Conservation (phyloP, 1,140 invertebrate genomes). For the Bacillus rossius region DNA sequence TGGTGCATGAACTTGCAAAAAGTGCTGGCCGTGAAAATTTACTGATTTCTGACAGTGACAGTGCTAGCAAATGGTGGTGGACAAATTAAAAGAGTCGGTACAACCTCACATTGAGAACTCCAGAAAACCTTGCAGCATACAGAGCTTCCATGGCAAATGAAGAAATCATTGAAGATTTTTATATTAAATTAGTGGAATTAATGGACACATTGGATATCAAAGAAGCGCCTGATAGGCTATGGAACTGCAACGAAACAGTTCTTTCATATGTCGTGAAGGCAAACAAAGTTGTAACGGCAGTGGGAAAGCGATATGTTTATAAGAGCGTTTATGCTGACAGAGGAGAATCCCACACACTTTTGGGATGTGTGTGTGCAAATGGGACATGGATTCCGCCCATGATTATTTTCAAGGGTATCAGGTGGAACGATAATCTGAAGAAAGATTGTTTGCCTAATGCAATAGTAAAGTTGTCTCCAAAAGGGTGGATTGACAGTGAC, state of each 20-base stretch:
- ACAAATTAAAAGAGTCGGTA: background rate
- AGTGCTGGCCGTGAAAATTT: no score
- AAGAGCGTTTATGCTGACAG: constrained; percentile 6
- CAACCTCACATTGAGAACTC: background rate
- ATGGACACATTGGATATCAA: background rate
- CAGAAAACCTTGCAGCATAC: background rate
- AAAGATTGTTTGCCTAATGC: constrained; percentile 33
- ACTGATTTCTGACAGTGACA: no score
- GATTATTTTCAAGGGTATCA: constrained; percentile 38
- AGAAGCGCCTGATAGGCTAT: background rate
- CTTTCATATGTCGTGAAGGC: constrained; percentile 4
- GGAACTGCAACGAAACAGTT: constrained; percentile 13
- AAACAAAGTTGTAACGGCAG: constrained; percentile 5
- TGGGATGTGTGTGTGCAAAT: constrained; percentile 36
- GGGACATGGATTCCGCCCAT: constrained; percentile 35
- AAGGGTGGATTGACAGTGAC: constrained; percentile 35
- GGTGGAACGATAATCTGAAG: constrained; percentile 30
- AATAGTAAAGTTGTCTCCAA: constrained; percentile 29
- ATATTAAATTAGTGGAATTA: background rate
- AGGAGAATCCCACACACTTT: constrained; percentile 38
- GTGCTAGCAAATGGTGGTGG: background rate
- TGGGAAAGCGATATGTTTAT: constrained; percentile 10
- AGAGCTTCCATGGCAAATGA: background rate
- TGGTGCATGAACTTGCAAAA: no score
- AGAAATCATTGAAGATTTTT: constrained; percentile 4